These are phyloP conservation scores for Nylanderia fulva DNA, from an alignment of 1,140 invertebrate genomes.

Conservation along the genomic window DNA sequence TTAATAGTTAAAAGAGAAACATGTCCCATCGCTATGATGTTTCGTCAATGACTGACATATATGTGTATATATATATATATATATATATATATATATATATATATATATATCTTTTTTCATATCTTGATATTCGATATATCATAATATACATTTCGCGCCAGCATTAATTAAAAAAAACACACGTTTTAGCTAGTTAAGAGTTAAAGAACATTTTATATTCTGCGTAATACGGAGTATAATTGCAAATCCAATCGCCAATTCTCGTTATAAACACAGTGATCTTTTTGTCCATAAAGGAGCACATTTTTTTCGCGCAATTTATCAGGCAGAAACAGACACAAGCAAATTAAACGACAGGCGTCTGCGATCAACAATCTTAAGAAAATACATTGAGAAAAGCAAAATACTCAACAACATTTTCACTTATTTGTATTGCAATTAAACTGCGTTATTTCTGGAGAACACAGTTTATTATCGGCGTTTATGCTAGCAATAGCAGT, in stretches of 20 bases:
- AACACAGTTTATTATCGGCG: neutral
- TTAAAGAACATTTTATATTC: neutral
- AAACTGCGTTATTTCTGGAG: neutral
- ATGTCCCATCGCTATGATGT: no score
- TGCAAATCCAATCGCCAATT: neutral
- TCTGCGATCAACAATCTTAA: neutral
- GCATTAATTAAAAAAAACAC: neutral
- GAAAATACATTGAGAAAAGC: neutral
- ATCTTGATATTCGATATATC: neutral
- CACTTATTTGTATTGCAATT: neutral
- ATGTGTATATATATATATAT: no score
- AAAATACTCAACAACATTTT: neutral
- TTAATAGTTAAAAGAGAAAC: no score
- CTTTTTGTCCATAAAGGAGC: neutral
- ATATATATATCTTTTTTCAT: neutral
- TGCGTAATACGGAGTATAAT: neutral
- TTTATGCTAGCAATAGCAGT: neutral
- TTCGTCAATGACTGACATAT: no score
- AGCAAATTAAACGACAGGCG: neutral
- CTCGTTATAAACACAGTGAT: neutral
- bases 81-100: no score
- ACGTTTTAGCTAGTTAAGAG: neutral
- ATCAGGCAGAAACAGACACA: neutral
- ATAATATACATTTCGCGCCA: neutral
- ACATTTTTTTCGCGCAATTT: neutral